Evolutionary conservation across 2,113 vertebrate species (phyloP), one percentile per base, ranked within the genome.

Genomic region (Psittacara wagleri): DNA sequence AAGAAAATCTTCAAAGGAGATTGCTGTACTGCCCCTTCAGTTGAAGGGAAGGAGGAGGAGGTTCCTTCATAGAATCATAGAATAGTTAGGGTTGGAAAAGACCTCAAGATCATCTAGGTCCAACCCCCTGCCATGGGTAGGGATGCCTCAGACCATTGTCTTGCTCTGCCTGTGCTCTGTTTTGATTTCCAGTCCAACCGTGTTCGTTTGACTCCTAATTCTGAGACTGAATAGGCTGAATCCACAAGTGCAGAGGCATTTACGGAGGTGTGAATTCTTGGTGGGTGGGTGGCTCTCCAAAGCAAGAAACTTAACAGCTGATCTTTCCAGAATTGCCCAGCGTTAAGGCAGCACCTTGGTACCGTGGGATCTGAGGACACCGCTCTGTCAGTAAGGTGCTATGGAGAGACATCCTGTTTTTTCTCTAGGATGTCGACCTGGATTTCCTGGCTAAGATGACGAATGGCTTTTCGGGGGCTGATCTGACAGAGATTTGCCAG

Each of bases 391-490:
- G 17, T 48, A 11, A 79, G 17, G 9, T 77, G n/a, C 57, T 55
- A 73, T 41, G 35, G 35, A 66, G 54, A 13, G 7, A 10, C 13
- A 8, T 69, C 67, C 54, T 69, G 44, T 52, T 19, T 43, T 49
- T 82, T 44, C 33, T 61, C 59, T 68, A 99, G 99, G 99, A 99
- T 89, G 99, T 99, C 9, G 99, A 99, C 96, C 84, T 99, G 97
- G 99, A 99, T 90, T 99, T 98, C 97, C 95, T 99, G 97, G 99
- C 99, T 37, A 99, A 99, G 98, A 99, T 99, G 99, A 99, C 99
- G 92, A 99, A 99, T 6, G 99, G 99, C 68, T 99, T 99, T 92
- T 99, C 99, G 31, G 99, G 99, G 86, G 99, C 99, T 72, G 99
- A 99, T 94, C 97, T 99, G 59, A 99, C 99, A 51, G 99, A 99